phyloP scores from a whole-genome alignment of 2,113 vertebrate species.

The Hemibagrus wyckioides region DNA sequence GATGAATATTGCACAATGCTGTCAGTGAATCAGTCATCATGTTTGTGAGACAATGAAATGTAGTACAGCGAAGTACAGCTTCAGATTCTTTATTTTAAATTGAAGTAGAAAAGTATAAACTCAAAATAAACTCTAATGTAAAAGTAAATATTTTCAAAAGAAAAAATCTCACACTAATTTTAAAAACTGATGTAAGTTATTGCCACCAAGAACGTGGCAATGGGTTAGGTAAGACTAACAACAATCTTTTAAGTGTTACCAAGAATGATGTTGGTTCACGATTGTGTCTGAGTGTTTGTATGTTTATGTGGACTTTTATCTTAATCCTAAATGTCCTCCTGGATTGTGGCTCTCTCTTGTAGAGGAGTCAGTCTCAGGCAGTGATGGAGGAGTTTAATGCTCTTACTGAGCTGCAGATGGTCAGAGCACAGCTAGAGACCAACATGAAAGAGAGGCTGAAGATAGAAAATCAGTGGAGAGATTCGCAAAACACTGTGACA shows the following conservation, averaged over 20 bases:
- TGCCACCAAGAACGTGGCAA: background rate
- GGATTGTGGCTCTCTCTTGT: background rate
- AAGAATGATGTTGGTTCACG: background rate
- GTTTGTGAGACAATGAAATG: background rate
- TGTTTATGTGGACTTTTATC: background rate
- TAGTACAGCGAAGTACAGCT: background rate
- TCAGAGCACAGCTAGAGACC: slow-evolving; percentile 60
- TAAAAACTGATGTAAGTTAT: background rate
- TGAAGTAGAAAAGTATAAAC: background rate
- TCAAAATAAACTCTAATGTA: background rate
- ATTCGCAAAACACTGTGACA: slow-evolving; percentile 41
- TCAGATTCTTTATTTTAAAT: background rate
- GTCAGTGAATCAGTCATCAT: background rate
- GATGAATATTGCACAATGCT: background rate
- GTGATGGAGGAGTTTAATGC: slow-evolving; percentile 37
- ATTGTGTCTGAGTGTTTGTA: background rate
- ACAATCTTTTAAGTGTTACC: no score
- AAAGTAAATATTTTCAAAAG: background rate
- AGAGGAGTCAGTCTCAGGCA: slow-evolving; percentile 61
- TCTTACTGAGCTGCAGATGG: slow-evolving; percentile 63
- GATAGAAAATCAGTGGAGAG: slow-evolving; percentile 58
- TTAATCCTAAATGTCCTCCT: background rate
- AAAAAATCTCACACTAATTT: background rate
- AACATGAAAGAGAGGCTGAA: slow-evolving; percentile 58
- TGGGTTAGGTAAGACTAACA: background rate